phyloP scores from a whole-genome alignment of 2,113 vertebrate genomes.

The Menura novaehollandiae region DNA sequence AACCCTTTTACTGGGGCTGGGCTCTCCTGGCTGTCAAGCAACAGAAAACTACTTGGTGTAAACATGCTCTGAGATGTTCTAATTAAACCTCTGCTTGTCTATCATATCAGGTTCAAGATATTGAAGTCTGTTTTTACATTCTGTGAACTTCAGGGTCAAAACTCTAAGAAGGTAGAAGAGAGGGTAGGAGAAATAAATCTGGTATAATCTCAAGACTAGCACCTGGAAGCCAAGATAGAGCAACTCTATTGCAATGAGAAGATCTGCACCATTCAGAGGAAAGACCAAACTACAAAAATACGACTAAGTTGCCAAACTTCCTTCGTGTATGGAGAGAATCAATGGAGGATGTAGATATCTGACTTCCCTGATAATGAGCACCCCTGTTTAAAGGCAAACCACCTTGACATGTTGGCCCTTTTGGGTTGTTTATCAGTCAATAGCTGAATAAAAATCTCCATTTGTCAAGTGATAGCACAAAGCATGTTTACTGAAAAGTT shows the following conservation, averaged over 20 bases:
- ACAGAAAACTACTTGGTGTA: neutral
- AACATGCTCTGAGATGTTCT: neutral
- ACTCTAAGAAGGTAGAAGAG: neutral
- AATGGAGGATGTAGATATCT: fast-evolving
- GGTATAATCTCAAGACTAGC: neutral
- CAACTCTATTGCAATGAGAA: neutral
- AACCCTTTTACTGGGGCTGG: neutral
- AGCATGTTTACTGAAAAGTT: neutral
- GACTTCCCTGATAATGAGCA: neutral
- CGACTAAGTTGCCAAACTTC: neutral
- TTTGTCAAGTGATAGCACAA: neutral
- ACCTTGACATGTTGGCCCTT: neutral
- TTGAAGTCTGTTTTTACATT: neutral
- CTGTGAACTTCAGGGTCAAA: neutral
- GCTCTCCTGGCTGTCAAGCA: neutral
- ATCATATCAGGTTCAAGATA: neutral
- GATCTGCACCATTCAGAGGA: neutral
- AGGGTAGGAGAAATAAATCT: neutral
- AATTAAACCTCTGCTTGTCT: neutral
- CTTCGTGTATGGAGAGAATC: neutral
- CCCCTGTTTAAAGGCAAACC: neutral
- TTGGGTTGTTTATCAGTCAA: neutral
- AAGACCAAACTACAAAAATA: neutral
- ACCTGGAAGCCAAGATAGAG: neutral
- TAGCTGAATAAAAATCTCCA: neutral